These are phyloP conservation scores for Ifrita kowaldi DNA, from an alignment of 2,113 vertebrate species.

Conservation along the genomic window DNA sequence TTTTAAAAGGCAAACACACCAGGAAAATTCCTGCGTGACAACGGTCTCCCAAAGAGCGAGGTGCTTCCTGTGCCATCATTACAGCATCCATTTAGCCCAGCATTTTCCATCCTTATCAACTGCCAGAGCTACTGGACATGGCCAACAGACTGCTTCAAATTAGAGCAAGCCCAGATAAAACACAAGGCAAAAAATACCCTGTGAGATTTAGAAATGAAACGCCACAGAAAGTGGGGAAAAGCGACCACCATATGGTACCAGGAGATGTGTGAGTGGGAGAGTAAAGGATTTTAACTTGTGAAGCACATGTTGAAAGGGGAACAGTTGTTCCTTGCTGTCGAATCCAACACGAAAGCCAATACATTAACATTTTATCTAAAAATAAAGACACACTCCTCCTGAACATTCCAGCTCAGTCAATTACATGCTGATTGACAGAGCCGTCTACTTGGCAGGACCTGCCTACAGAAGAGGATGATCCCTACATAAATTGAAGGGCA, in stretches of 20 bases:
- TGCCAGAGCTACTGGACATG: slow-evolving; percentile 31
- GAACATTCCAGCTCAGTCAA: slow-evolving; percentile 60
- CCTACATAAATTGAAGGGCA: slow-evolving; percentile 4
- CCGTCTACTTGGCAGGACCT: slow-evolving; percentile 39
- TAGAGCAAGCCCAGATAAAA: slow-evolving; percentile 50
- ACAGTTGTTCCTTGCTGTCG: slow-evolving; percentile 54
- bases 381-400: slow-evolving; percentile 54
- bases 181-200: slow-evolving; percentile 46
- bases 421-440: slow-evolving; percentile 47
- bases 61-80: not conserved
- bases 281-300: slow-evolving; percentile 51
- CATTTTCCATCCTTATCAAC: not conserved
- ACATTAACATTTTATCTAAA: slow-evolving; percentile 55
- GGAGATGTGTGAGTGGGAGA: slow-evolving; percentile 45
- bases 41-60: slow-evolving; percentile 3
- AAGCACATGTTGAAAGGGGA: slow-evolving; percentile 53
- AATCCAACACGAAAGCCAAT: slow-evolving; percentile 51
- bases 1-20: slow-evolving; percentile 20
- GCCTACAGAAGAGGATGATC: slow-evolving; percentile 35
- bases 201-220: slow-evolving; percentile 20
- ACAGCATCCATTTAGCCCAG: slow-evolving; percentile 2
- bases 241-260: slow-evolving; percentile 15
- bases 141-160: slow-evolving; percentile 28
- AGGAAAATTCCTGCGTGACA: slow-evolving; percentile 14
- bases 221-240: not conserved